Evolutionary conservation across 2,113 vertebrate species (phyloP).

Genomic region (Amblyopsis rosae): DNA sequence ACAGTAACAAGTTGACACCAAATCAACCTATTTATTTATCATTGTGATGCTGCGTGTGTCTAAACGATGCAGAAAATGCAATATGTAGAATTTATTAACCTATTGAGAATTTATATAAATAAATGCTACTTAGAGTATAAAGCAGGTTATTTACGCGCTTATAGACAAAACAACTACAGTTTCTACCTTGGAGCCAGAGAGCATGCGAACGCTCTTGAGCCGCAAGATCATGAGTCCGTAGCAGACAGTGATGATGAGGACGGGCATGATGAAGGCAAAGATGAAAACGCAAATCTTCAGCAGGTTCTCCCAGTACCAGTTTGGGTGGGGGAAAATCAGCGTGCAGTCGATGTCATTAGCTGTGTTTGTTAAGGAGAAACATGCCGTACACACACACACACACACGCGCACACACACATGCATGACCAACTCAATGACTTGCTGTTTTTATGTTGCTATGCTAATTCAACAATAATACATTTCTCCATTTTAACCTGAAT

Average conservation of each 20-base stretch:
- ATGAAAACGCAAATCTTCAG: constrained; percentile 99
- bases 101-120: too few species aligned
- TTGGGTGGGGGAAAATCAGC: constrained; percentile 89
- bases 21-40: too few species aligned
- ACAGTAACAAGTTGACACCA: background rate
- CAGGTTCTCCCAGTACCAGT: constrained; percentile 98
- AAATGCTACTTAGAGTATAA: background rate
- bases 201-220: constrained; percentile 95
- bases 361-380: constrained; percentile 32
- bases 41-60: too few species aligned
- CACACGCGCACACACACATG: constrained; percentile 1
- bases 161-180: background rate
- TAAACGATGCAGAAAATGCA: too few species aligned
- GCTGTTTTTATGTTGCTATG: too few species aligned
- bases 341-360: constrained; percentile 85
- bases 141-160: background rate
- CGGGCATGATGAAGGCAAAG: constrained; percentile 98
- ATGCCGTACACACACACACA: background rate
- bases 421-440: background rate
- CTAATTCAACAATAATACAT: background rate
- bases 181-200: constrained; percentile 90
- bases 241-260: constrained; percentile 96
- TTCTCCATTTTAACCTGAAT: background rate
- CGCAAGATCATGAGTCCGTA: constrained; percentile 98
- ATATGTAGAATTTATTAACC: too few species aligned